These are phyloP conservation scores for Oreochromis aureus DNA, from an alignment of 2,113 vertebrate genomes.

Conservation along the genomic window DNA sequence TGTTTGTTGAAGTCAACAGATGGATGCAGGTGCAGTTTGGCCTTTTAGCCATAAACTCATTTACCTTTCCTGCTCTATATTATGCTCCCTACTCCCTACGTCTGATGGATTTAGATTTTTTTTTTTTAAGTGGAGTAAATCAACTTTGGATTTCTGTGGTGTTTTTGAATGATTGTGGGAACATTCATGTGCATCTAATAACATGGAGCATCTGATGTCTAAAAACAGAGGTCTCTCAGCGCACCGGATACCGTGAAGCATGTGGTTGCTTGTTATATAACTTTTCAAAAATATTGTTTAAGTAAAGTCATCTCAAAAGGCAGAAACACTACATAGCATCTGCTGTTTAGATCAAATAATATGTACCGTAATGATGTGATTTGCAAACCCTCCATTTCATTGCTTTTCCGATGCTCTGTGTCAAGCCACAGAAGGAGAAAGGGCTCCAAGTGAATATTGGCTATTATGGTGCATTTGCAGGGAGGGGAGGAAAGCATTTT, in stretches of 20 bases:
- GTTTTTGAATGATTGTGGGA: neutral
- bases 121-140: neutral
- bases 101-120: neutral
- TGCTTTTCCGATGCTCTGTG: constrained; percentile 48
- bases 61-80: neutral
- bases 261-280: neutral
- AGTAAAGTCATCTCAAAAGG: neutral
- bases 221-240: neutral
- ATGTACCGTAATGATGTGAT: constrained; percentile 36
- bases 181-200: neutral
- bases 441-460: constrained; percentile 45
- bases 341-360: constrained; percentile 28
- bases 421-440: constrained; percentile 31
- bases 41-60: neutral
- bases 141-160: neutral
- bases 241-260: neutral
- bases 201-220: neutral
- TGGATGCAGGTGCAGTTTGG: neutral
- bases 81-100: neutral
- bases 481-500: constrained; percentile 33
- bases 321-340: constrained; percentile 11
- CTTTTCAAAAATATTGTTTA: neutral
- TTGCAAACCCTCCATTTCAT: constrained; percentile 44
- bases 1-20: neutral
- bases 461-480: constrained; percentile 18